phyloP scores from a whole-genome alignment of 2,888 invertebrate species.

The Saturnia pavonia region DNA sequence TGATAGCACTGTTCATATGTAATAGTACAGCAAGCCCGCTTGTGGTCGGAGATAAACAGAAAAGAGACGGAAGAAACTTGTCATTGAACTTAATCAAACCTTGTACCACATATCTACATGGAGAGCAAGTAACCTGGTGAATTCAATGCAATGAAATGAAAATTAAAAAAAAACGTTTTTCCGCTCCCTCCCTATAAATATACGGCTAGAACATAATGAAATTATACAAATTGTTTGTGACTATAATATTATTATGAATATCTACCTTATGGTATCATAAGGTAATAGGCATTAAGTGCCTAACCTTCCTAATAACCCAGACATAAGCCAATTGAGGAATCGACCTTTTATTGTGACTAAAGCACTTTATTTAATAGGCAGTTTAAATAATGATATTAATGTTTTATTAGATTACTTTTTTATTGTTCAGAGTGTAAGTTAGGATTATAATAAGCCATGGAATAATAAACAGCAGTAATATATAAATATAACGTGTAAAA shows the following conservation, averaged over 20 bases:
- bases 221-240: neutral
- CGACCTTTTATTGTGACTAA: neutral
- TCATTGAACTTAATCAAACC: no score
- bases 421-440: neutral
- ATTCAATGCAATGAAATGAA: no score
- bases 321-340: neutral
- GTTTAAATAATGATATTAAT: neutral
- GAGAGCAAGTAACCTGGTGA: no score
- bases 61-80: no score
- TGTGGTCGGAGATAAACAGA: no score
- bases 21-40: no score
- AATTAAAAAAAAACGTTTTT: no score
- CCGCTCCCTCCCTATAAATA: neutral
- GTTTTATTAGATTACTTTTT: slow-evolving; percentile 3
- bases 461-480: neutral
- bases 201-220: neutral
- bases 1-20: no score
- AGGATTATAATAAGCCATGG: slow-evolving; percentile 1
- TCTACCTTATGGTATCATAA: neutral
- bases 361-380: slow-evolving; percentile 17
- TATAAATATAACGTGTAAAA: neutral
- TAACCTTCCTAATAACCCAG: neutral
- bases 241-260: neutral
- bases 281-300: neutral
- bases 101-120: no score